phyloP scores from a whole-genome alignment of 2,888 invertebrate genomes.

The Cheilosia impressa region DNA sequence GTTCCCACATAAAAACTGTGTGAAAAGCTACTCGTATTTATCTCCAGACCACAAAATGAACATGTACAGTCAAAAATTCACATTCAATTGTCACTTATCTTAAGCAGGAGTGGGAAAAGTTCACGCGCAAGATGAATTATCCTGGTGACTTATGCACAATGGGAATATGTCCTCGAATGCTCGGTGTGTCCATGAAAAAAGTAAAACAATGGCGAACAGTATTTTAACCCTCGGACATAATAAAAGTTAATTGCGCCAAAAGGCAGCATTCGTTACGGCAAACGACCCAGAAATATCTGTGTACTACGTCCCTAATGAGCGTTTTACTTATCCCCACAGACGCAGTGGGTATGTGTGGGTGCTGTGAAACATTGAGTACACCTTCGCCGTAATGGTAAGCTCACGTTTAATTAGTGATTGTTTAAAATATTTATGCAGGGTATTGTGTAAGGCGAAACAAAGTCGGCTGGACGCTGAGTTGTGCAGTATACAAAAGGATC shows the following conservation, averaged over 20 bases:
- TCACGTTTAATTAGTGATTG: slow-evolving; percentile 58
- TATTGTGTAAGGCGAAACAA: background rate
- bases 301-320: slow-evolving; percentile 15
- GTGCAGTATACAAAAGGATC: too few relatives aligned
- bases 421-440: slow-evolving; percentile 8
- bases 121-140: slow-evolving; percentile 9
- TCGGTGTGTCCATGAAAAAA: slow-evolving; percentile 4
- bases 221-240: slow-evolving; percentile 46
- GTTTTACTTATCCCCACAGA: background rate
- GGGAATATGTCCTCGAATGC: background rate
- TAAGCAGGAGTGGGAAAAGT: slow-evolving; percentile 7
- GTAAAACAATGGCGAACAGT: slow-evolving; percentile 1
- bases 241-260: slow-evolving; percentile 55
- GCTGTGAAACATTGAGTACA: slow-evolving; percentile 17
- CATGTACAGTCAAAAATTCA: background rate
- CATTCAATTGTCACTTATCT: slow-evolving; percentile 3
- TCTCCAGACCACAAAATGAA: background rate
- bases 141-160: slow-evolving; percentile 3
- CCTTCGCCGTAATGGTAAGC: slow-evolving; percentile 15
- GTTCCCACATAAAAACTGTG: too few relatives aligned
- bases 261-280: slow-evolving; percentile 51
- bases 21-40: too few relatives aligned
- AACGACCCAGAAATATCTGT: slow-evolving; percentile 22
- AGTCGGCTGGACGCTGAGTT: background rate
- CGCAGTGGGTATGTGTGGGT: background rate